Evolutionary conservation across 2,797 vertebrate species (phyloP), one percentile per base, ranked within the genome.

Genomic region (Tamandua tetradactyla): DNA sequence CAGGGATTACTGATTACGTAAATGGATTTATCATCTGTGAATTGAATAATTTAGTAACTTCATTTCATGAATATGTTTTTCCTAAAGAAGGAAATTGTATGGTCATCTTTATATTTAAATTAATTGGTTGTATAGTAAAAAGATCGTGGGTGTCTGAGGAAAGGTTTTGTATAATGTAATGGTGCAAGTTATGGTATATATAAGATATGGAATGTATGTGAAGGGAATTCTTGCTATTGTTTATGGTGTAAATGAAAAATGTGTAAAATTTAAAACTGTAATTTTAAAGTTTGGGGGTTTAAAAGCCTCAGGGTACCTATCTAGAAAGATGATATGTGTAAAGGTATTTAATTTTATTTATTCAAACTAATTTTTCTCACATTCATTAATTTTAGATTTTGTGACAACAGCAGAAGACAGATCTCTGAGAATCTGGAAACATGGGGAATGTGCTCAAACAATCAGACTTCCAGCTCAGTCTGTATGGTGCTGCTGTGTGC

Each of bases 401-500:
- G 94, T 99, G 66, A 99, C 99, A 96, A 99, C 99, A 12, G 99
- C 99, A 95, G 99, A 99, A 96, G 99, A 99, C 97, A 98, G 99
- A 96, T 98, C 99, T 57, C 92, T 99, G 82, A 98, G 99, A 96
- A 99, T 99, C 97, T 99, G 99, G 99, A 99, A 96, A 92, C 93
- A 98, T 57, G 99, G 99, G 5, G 99, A 99, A 95, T 99, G 99
- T 95, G 85, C 97, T 93, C 99, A 99, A 98, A 99, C 99, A 78
- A 99, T 99, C 96, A 98, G 99, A 88, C 98, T 99, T 75, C 99
- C 99, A 69, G 98, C 99, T 86, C 99, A 99, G 97, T 99, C 99
- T 49, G 98, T 99, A 35, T 99, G 99, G 99, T 99, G 99, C 98
- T 99, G 99, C 97, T 99, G 99, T 96, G 98, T 99, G 72, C 98